A percentile compares a stretch with the other conserved stretches of the same genome.
phyloP scores from a whole-genome alignment of 2,113 vertebrate species.

The Elanus axillaris region DNA sequence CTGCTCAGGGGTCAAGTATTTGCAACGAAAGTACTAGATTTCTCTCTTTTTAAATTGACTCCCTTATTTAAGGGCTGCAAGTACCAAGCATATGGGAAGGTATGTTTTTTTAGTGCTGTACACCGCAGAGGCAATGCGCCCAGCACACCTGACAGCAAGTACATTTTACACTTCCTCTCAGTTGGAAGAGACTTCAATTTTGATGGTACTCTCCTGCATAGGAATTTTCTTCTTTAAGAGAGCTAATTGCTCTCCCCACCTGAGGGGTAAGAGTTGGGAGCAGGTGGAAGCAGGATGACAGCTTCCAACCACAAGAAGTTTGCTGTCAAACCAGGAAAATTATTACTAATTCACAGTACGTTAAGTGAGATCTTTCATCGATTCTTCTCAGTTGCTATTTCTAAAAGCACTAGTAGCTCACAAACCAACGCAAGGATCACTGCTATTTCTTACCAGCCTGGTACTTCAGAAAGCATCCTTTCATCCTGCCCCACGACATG shows the following conservation, averaged over 20 bases:
- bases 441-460: not conserved
- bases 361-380: not conserved
- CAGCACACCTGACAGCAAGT: not conserved
- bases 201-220: not conserved
- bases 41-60: not conserved
- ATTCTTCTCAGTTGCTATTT: not conserved
- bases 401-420: not conserved
- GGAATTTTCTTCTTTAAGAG: not conserved
- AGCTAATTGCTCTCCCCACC: not conserved
- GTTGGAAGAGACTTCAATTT: not conserved
- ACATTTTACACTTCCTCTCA: no score
- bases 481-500: not conserved
- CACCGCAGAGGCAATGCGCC: not conserved
- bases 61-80: not conserved
- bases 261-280: not conserved
- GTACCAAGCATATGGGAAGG: not conserved
- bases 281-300: not conserved
- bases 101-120: not conserved
- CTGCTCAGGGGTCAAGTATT: not conserved
- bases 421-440: not conserved
- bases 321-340: not conserved
- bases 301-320: not conserved
- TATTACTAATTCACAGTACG: not conserved
- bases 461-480: not conserved
- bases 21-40: fast-evolving